Conservation (phyloP, 2,797 vertebrate species). For the Eutrigla gurnardus region DNA sequence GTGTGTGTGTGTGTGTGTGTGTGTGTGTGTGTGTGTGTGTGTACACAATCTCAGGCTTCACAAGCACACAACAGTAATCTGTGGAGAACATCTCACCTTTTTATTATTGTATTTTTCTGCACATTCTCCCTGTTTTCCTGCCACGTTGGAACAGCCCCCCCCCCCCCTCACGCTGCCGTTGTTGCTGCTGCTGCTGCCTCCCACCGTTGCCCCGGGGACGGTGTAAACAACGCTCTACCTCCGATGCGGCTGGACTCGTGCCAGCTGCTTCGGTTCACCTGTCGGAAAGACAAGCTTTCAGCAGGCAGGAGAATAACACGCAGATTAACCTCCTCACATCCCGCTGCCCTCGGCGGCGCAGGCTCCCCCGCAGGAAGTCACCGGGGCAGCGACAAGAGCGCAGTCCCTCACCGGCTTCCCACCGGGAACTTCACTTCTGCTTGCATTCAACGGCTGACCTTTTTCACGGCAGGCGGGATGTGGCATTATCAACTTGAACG, state of each 20-base stretch:
- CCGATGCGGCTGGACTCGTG: slow-evolving; percentile 34
- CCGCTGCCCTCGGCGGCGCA: slow-evolving; percentile 5
- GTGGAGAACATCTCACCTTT: slow-evolving; percentile 39
- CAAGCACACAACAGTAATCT: slow-evolving; percentile 8
- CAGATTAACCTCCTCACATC: not conserved
- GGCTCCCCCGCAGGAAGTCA: not conserved
- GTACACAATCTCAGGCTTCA: no score
- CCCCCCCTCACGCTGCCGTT: slow-evolving; percentile 40
- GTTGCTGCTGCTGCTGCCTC: slow-evolving; percentile 48
- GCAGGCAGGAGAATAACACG: not conserved
- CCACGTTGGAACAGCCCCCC: slow-evolving; percentile 49
- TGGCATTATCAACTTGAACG: not conserved
- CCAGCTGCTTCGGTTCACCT: slow-evolving; percentile 50
- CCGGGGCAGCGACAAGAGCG: not conserved
- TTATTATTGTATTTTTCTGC: slow-evolving; percentile 41
- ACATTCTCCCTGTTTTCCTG: slow-evolving; percentile 53
- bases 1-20: no score
- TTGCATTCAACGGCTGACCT: not conserved
- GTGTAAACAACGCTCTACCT: slow-evolving; percentile 58
- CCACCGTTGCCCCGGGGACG: slow-evolving; percentile 65
- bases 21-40: no score
- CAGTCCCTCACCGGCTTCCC: slow-evolving; percentile 1
- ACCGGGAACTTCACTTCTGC: not conserved
- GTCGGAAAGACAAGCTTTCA: slow-evolving; percentile 31
- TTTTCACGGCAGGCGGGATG: slow-evolving; percentile 11